phyloP scores from a whole-genome alignment of 2,113 vertebrate genomes.

The Limnothrissa miodon region DNA sequence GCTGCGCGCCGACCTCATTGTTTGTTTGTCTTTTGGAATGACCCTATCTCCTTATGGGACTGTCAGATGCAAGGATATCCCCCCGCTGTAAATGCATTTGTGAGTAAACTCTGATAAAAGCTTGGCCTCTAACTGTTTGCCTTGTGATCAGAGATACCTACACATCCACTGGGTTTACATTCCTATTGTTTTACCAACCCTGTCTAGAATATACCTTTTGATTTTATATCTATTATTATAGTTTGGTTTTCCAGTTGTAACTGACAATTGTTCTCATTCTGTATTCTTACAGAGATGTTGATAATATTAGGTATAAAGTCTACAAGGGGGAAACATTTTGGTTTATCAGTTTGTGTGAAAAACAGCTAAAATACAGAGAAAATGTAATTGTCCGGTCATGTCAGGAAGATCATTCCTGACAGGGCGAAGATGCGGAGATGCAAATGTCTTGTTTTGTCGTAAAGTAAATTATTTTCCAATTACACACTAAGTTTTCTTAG shows the following conservation, averaged over 20 bases:
- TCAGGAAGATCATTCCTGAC: no score
- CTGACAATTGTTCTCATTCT: no score
- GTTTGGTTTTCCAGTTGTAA: no score
- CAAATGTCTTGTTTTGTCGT: no score
- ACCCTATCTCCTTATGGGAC: conserved; percentile 23
- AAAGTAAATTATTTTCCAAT: no score
- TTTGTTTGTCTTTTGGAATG: conserved; percentile 35
- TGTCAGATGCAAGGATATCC: conserved; percentile 20
- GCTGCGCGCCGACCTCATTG: conserved; percentile 9
- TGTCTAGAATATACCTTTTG: background rate
- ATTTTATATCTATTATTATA: background rate
- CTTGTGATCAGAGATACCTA: conserved; percentile 3
- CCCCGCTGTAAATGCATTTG: conserved; percentile 34
- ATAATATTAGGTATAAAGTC: background rate
- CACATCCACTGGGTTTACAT: background rate
- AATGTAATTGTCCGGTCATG: no score
- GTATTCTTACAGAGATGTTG: background rate
- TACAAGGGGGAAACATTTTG: background rate
- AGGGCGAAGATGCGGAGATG: no score
- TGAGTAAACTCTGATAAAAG: conserved; percentile 35
- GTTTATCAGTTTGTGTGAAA: background rate
- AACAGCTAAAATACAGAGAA: no score
- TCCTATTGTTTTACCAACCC: conserved; percentile 11
- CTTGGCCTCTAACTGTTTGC: conserved; percentile 21
- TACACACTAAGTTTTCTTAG: no score